Percentiles rank a stretch among this genome's conserved stretches.
Conservation (phyloP, 1,140 invertebrate species). For the Thaumetopoea pityocampa region DNA sequence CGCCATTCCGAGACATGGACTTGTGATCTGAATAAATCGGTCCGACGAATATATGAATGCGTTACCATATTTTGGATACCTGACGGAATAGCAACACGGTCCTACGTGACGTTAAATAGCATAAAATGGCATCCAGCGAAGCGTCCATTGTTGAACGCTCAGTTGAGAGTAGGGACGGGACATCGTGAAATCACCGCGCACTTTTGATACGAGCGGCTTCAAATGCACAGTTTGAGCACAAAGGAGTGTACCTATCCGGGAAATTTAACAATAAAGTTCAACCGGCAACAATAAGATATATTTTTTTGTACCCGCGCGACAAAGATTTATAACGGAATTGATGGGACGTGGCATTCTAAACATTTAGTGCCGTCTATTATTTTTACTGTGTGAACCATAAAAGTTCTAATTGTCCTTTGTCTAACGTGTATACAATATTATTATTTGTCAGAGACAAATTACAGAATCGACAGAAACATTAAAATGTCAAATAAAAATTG, state of each 20-base stretch:
- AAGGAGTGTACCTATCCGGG: conserved; percentile 57
- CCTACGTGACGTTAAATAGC: conserved; percentile 51
- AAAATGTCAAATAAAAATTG: conserved; percentile 10
- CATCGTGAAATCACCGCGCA: conserved; percentile 19
- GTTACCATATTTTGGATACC: conserved; percentile 41
- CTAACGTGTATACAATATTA: conserved; percentile 6
- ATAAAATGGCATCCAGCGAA: conserved; percentile 58
- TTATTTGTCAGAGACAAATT: conserved; percentile 9
- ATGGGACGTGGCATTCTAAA: conserved; percentile 55
- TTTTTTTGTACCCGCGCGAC: conserved; percentile 48
- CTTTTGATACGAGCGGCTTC: conserved; percentile 61
- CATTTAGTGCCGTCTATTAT: conserved; percentile 56
- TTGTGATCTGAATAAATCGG: conserved; percentile 19
- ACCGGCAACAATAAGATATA: conserved; percentile 68
- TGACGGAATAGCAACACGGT: conserved; percentile 39
- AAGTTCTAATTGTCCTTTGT: conserved; percentile 41
- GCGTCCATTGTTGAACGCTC: conserved; percentile 60
- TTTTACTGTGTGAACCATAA: conserved; percentile 44
- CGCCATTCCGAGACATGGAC: conserved; percentile 7
- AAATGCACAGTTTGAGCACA: conserved; percentile 67
- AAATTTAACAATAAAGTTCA: conserved; percentile 74
- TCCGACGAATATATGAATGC: conserved; percentile 36
- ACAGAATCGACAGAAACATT: conserved; percentile 1
- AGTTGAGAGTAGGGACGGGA: conserved; percentile 36
- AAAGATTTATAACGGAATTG: conserved; percentile 56